Evolutionary conservation across 2,888 invertebrate genomes (phyloP), one percentile per base, ranked within the genome.

Genomic region (Latheticus oryzae): DNA sequence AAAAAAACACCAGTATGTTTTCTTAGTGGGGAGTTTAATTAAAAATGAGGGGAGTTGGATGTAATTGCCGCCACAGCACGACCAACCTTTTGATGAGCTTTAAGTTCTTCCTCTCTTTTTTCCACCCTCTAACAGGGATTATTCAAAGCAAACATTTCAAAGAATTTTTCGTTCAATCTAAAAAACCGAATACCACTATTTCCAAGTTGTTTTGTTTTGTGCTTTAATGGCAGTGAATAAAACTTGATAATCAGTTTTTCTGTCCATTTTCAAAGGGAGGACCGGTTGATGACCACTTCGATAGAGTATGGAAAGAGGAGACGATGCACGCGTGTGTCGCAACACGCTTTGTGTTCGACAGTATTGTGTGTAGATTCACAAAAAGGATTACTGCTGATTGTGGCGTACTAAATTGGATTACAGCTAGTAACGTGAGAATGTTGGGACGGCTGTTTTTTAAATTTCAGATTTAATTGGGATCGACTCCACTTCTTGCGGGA

Each of bases 1-100:
- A 64, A 67, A 68, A 65, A 68, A 67, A 62, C 62, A 63, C 67
- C 61, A 64, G 63, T 62, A 65, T 69, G 65, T 68, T 69, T 69
- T 69, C 69, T 68, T 67, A 65, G 63, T 61, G 65, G 66, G 64
- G 62, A 62, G 62, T 65, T 69, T 66, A 63, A 63, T 63, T 63
- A 66, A 69, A 69, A 66, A 62, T 59, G 57, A 53, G 64, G 66
- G 63, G 62, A 58, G 61, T 59, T 16, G 52, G 62, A 59, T 61
- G 62, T 65, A 65, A 64, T 66, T 64, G 62, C 62, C 57, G 54
- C 26, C 64, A 60, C 62, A 55, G 54, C 51, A 52, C 53, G 43
- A 45, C 15, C 45, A 35, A 54, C 43, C 53, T 45, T 45, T 54
- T 45, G 43, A 43, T 33, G 35, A 24, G 47, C 30, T 47, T 23